Base-by-base conservation (phyloP, 2,797 vertebrate genomes). In the Mus spretus region DNA sequence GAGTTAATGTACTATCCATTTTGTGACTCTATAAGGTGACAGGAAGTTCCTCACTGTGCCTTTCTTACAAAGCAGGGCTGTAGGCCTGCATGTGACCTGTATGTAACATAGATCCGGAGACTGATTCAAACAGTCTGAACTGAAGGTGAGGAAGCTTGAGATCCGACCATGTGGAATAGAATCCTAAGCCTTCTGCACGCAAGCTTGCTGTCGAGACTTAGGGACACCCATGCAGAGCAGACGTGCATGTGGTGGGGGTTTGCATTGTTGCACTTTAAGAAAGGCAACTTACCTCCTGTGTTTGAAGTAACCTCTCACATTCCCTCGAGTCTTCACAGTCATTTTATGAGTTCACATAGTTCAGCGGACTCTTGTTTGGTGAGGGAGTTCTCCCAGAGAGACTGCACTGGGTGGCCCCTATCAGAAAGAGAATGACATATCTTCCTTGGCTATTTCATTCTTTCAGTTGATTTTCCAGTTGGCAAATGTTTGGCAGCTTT, bases 91-190 rank as follows among this genome's bases (percentile, higher is more conserved):
- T 55, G 19, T 83, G 82, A 57, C 65, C 8, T 13, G 2, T 11
- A 5, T 75, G 34, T 86, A 92, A 47, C 53, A n/a, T 4, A 88
- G 53, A 53, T 53, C 44, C 10, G 1, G 55, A 13, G 13, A 53
- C 74, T 80, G 80, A 75, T 50, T 72, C 78, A 87, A 57, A 80
- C 53, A 84, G n/a, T 85, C 74, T 91, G 87, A 77, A 22, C 14
- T 82, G 61, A 96, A 78, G 0, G 31, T 28, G 57, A n/a, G 22
- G 3, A 37, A 79, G 47, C 4, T 90, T 59, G 74, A 31, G 37
- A 47, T 75, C n/a, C 83, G 55, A 12, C 1, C n/a, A 34, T 37
- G 4, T 28, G 13, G 89, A 26, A 28, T 40, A 59, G 37, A 93
- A 63, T 85, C 57, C 70, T 34, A 22, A 34, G 40, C 8, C 9